A percentile compares a stretch with the other conserved stretches of the same genome.
phyloP scores from a whole-genome alignment of 1,140 invertebrate genomes.

The Mylabris phalerata region DNA sequence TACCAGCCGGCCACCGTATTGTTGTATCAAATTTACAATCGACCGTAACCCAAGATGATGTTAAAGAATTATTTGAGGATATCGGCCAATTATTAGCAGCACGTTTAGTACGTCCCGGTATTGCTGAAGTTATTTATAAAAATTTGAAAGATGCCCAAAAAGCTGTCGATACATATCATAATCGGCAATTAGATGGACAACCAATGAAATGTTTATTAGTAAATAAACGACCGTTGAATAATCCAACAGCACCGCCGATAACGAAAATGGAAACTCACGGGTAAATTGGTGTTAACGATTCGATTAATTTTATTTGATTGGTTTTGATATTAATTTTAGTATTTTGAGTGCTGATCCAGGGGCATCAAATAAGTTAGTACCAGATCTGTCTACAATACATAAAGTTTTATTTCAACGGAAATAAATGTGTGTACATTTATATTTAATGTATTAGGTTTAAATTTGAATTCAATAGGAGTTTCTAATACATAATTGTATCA shows the following conservation, averaged over 20 bases:
- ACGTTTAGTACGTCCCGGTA: conserved; percentile 74
- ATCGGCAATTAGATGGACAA: conserved; percentile 79
- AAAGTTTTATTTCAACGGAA: conserved; percentile 42
- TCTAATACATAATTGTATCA: too few relatives aligned
- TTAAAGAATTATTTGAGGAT: conserved; percentile 88
- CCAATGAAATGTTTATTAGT: conserved; percentile 75
- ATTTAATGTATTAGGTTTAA: neutral
- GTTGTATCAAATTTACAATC: conserved; percentile 81
- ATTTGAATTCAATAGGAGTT: neutral
- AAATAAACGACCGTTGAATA: conserved; percentile 59
- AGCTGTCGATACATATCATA: conserved; percentile 87
- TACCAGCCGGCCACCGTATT: conserved; percentile 62
- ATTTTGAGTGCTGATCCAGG: conserved; percentile 6
- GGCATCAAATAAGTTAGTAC: conserved; percentile 34
- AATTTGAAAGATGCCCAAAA: conserved; percentile 75
- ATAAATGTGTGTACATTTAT: conserved; percentile 9
- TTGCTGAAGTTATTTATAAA: conserved; percentile 85
- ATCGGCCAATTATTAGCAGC: conserved; percentile 80
- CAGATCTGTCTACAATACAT: conserved; percentile 40
- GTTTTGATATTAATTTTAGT: conserved; percentile 14
- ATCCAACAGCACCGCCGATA: conserved; percentile 48
- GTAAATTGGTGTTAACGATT: conserved; percentile 14
- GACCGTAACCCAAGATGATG: conserved; percentile 81
- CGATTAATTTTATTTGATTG: conserved; percentile 1
- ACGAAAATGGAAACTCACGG: conserved; percentile 27